Base-by-base conservation (phyloP, 2,888 invertebrate genomes). In the Auanema freiburgensis region DNA sequence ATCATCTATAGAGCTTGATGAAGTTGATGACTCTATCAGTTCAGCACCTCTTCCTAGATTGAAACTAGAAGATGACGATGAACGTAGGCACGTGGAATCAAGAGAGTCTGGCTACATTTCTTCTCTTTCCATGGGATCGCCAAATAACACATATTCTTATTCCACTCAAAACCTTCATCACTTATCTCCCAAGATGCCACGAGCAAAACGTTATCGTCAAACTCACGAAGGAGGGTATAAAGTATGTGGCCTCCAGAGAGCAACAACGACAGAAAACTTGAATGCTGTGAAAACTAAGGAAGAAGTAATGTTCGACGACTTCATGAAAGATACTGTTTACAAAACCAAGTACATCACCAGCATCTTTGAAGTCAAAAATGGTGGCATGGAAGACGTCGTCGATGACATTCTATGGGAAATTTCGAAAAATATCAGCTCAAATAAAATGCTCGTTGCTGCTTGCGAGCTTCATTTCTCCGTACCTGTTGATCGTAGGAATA, bases 381-480 rank as follows among this genome's bases (percentile, higher is more conserved):
- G 62, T 52, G 78, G 61, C 43, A 76, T 66, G 67, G 69, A 57
- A 51, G 58, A 60, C 33, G 12, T 57, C 50, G 46, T 63, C 14
- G 54, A 51, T 1, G 80, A 80, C 59, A 70, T 76, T 3, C 50
- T 67, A 16, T 63, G 69, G 44, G 80, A 80, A 55, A 69, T 80
- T 42, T 59, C 64, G 33, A 69, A 74, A 44, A 80, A 79, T 79
- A 67, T 80, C 23, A 78, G 74, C 16, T 59, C 60, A 5, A 66
- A 67, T n/a, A 67, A 69, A 33, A 72, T 80, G 63, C 64, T 80
- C 62, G 80, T 75, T 18, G 75, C 79, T 49, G 80, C 79, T 18
- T 79, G 77, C 67, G 80, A 80, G 57, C 70, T 80, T n/a, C 80
- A 80, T 63, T 80, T 76, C 73, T 80, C 80, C 18, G 79, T 79